phyloP scores from a whole-genome alignment of 1,140 invertebrate species.

The Camponotus pennsylvanicus region DNA sequence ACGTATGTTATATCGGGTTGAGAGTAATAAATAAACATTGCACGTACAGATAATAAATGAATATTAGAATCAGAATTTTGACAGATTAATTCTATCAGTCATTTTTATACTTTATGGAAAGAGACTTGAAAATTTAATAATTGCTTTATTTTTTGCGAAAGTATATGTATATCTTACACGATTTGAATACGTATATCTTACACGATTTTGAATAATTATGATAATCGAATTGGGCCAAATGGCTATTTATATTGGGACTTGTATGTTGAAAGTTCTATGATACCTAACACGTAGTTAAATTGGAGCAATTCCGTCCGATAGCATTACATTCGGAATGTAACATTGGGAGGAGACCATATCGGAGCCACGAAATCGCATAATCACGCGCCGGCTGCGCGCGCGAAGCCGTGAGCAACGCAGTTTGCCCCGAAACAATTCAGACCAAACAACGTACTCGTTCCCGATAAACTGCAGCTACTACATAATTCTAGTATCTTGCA shows the following conservation, averaged over 20 bases:
- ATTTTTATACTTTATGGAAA: background rate
- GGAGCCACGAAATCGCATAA: conserved; percentile 55
- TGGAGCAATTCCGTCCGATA: conserved; percentile 37
- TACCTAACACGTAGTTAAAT: conserved; percentile 31
- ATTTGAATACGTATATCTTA: background rate
- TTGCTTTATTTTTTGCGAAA: background rate
- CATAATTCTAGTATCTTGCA: conserved; percentile 41
- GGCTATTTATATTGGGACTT: background rate
- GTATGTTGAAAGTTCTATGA: conserved; percentile 15
- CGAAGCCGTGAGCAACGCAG: conserved; percentile 35
- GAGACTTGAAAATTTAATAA: background rate
- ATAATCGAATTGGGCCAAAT: background rate
- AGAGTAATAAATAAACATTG: background rate
- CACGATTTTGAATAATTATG: background rate
- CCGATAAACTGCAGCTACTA: conserved; percentile 42
- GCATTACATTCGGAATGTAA: conserved; percentile 46
- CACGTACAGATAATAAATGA: background rate
- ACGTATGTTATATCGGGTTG: background rate
- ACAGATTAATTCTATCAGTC: background rate
- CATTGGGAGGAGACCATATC: conserved; percentile 38
- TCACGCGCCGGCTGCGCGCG: conserved; percentile 39
- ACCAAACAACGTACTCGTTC: conserved; percentile 52
- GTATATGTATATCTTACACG: background rate
- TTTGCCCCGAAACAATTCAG: conserved; percentile 55
- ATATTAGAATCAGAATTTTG: background rate